phyloP scores from a whole-genome alignment of 2,888 invertebrate species.

The Tipula helvola region DNA sequence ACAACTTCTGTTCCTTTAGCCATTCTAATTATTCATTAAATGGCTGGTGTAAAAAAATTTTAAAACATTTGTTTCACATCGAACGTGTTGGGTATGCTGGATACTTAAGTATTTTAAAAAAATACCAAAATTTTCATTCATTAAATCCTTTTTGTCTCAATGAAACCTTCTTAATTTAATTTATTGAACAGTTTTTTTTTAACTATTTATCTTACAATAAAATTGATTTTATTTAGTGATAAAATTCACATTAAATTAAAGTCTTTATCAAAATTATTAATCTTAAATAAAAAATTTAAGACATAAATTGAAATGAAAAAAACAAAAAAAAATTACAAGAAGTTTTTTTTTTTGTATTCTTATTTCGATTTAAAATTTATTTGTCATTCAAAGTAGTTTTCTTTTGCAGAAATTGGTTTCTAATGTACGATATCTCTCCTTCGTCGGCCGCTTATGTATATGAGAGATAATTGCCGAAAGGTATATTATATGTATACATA shows the following conservation, averaged over 20 bases:
- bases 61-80: too few relatives aligned
- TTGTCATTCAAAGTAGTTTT: constrained; percentile 4
- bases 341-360: neutral
- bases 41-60: too few relatives aligned
- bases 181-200: neutral
- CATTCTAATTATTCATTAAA: too few relatives aligned
- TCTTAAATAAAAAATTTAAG: neutral
- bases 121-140: neutral
- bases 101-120: neutral
- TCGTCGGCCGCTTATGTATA: neutral
- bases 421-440: neutral
- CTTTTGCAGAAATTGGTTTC: neutral
- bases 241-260: neutral
- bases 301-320: neutral
- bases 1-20: too few relatives aligned
- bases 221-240: neutral
- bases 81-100: too few relatives aligned
- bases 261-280: neutral
- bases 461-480: neutral
- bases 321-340: neutral
- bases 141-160: neutral
- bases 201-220: constrained; percentile 4
- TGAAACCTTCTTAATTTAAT: neutral
- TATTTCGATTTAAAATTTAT: neutral
- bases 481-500: neutral